Evolutionary conservation across 2,888 invertebrate genomes (phyloP), one percentile per base, ranked within the genome.

Genomic region (Odontocerum albicorne): DNA sequence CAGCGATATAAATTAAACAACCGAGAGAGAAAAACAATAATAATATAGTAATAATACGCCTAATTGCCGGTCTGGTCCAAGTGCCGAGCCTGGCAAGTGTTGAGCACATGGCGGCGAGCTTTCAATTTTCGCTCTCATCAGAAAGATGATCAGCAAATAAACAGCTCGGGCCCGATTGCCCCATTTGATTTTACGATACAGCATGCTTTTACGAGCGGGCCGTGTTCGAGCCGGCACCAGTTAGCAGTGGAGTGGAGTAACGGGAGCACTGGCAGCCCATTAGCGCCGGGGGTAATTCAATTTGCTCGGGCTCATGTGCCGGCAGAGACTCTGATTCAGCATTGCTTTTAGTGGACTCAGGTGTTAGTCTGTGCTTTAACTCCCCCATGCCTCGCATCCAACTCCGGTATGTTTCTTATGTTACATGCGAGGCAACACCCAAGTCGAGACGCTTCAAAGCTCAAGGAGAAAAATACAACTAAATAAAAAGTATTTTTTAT

Each of bases 281-380:
- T 60, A 58, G 58, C 47, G 40, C 45, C 27, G 50, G 40, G 19
- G 36, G 53, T 58, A 61, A 61, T 58, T 45, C 32, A 52, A 56
- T 61, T 58, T 58, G 39, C 45, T 12, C 22, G 44, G 57, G 61
- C 52, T 44, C 57, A 58, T 58, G 45, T 58, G 57, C 55, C 50
- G 43, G 59, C 36, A 36, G 44, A 32, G 33, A 55, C 40, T 55
- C 60, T 62, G 62, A 62, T 62, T 62, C 62, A 60, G 62, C 62
- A 59, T 32, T 46, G 62, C 62, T 62, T 60, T 62, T 62, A 62
- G 62, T 51, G 62, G 60, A 45, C 47, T 39, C 60, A 60, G 60
- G 62, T 60, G 60, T 27, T 27, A 31, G 36, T 32, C 45, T 20
- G 32, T 17, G 21, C 16, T 38, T 38, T 38, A 38, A 38, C 38